Evolutionary conservation across 2,888 invertebrate genomes (phyloP).

Genomic region (Scaptomyza tumidula): DNA sequence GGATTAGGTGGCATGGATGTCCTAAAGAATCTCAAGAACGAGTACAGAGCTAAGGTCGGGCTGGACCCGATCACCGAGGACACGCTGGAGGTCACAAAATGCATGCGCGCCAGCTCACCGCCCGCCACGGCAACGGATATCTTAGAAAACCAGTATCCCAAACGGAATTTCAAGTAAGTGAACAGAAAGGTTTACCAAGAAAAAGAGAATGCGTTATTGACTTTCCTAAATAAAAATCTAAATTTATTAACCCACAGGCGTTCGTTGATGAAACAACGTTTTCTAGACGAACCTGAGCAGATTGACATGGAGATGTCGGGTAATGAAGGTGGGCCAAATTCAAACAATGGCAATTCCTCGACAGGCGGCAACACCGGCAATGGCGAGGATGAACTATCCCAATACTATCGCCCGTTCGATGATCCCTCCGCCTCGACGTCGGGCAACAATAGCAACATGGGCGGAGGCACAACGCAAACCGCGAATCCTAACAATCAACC

Average conservation of each 20-base stretch:
- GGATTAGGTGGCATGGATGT: slow-evolving; percentile 96
- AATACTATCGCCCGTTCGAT: slow-evolving; percentile 84
- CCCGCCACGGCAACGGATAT: slow-evolving; percentile 96
- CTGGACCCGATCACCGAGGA: slow-evolving; percentile 94
- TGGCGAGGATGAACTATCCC: slow-evolving; percentile 85
- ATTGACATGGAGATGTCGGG: slow-evolving; percentile 89
- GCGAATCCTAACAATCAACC: slow-evolving; percentile 82
- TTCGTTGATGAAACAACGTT: slow-evolving; percentile 95
- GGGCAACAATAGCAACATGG: slow-evolving; percentile 40
- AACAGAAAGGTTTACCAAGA: neutral
- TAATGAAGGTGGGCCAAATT: slow-evolving; percentile 73
- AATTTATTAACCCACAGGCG: slow-evolving; percentile 51
- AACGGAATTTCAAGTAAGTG: slow-evolving; percentile 89
- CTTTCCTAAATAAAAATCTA: neutral
- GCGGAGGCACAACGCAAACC: slow-evolving; percentile 33
- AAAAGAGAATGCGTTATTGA: too few species aligned
- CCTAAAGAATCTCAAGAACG: slow-evolving; percentile 90
- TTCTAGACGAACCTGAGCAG: slow-evolving; percentile 92
- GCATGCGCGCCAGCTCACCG: slow-evolving; percentile 97
- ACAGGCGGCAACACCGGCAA: slow-evolving; percentile 54
- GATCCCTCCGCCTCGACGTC: slow-evolving; percentile 83
- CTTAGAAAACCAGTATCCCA: slow-evolving; percentile 93
- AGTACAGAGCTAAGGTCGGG: slow-evolving; percentile 88
- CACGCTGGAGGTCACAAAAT: slow-evolving; percentile 95
- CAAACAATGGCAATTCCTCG: slow-evolving; percentile 60